Evolutionary conservation across 2,113 vertebrate species (phyloP).

Genomic region (Mastomys natalensis): DNA sequence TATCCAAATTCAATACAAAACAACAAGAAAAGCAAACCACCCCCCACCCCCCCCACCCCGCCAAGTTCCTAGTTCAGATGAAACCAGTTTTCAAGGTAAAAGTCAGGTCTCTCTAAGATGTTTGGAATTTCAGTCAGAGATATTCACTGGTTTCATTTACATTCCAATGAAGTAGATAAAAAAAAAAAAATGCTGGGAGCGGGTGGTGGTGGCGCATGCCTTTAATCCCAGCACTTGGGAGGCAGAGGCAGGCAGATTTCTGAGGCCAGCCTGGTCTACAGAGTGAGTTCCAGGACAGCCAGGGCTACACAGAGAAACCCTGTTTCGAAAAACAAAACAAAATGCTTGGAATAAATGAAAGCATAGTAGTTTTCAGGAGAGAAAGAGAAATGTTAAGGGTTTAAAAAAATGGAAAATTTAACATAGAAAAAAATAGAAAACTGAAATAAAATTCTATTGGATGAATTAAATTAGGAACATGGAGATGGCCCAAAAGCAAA

Average conservation of each 20-base stretch:
- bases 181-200: no score
- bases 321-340: no score
- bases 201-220: no score
- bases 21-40: not conserved
- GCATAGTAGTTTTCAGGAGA: not conserved
- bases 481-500: not conserved
- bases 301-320: no score
- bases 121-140: not conserved
- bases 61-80: not conserved
- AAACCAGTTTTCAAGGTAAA: not conserved
- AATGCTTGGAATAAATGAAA: not conserved
- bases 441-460: not conserved
- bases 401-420: not conserved
- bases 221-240: no score
- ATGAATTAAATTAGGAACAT: not conserved
- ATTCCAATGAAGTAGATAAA: not conserved
- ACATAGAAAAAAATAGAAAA: not conserved
- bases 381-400: not conserved
- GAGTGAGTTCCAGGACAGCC: no score
- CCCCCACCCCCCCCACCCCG: no score
- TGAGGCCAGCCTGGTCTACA: no score
- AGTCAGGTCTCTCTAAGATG: not conserved
- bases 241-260: no score
- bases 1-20: not conserved
- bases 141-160: not conserved